Percentiles rank a stretch among this genome's conserved stretches.
Evolutionary conservation across 2,888 invertebrate species (phyloP).

Genomic region (Atrina japonica): DNA sequence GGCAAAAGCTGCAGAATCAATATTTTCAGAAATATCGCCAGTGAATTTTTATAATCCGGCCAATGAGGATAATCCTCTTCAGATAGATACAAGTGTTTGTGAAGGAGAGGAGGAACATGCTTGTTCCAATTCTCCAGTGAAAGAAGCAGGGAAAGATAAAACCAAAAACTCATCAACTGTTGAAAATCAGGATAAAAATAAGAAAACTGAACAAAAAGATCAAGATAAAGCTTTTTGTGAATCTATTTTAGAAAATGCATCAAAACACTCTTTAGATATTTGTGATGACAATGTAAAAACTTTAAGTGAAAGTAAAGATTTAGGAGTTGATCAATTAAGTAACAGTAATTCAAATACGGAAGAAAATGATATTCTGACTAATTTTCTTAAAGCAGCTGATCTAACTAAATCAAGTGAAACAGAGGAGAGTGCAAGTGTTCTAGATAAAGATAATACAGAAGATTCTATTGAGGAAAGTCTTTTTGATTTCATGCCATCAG

Average conservation of each 20-base stretch:
- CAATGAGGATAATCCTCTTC: slow-evolving; percentile 74
- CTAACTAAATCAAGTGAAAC: slow-evolving; percentile 13
- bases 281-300: too few species aligned
- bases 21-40: slow-evolving; percentile 73
- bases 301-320: too few species aligned
- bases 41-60: slow-evolving; percentile 73
- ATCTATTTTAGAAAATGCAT: not conserved
- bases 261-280: not conserved
- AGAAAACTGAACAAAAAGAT: too few species aligned
- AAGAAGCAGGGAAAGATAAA: slow-evolving; percentile 29
- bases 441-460: not conserved
- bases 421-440: not conserved
- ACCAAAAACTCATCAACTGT: not conserved
- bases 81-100: slow-evolving; percentile 73
- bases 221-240: slow-evolving; percentile 1
- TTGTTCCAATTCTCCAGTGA: slow-evolving; percentile 43
- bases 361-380: slow-evolving; percentile 21
- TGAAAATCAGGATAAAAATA: slow-evolving; percentile 2
- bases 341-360: not conserved
- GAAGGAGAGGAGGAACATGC: slow-evolving; percentile 62
- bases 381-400: slow-evolving; percentile 7
- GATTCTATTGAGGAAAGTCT: slow-evolving; percentile 50
- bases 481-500: slow-evolving; percentile 35
- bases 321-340: too few species aligned
- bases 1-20: slow-evolving; percentile 81